Evolutionary conservation across 2,888 invertebrate species (phyloP).

Genomic region (Leptura quadrifasciata): DNA sequence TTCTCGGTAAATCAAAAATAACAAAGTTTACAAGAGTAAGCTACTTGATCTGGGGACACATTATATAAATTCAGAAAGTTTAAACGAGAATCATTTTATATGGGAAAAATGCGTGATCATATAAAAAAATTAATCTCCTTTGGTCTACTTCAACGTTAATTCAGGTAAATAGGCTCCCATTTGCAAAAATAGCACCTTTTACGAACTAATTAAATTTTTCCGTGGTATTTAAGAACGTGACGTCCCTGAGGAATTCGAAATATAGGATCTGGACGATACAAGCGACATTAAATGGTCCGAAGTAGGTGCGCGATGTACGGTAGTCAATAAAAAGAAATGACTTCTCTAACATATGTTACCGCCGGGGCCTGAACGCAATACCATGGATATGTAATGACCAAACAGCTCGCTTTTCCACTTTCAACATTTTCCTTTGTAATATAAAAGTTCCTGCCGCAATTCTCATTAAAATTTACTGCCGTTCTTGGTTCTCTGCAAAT

Average conservation of each 20-base stretch:
- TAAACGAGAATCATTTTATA: too few relatives aligned
- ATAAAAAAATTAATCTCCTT: background rate
- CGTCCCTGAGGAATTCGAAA: background rate
- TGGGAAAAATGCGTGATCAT: too few relatives aligned
- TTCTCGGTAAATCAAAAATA: too few relatives aligned
- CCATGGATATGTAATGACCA: slow-evolving; percentile 61
- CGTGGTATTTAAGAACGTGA: background rate
- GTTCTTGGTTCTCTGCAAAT: slow-evolving; percentile 36
- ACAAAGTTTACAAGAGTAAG: too few relatives aligned
- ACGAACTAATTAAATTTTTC: too few relatives aligned
- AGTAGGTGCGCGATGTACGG: slow-evolving; percentile 65
- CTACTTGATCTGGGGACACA: too few relatives aligned
- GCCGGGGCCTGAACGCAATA: slow-evolving; percentile 60
- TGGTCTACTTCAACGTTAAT: background rate
- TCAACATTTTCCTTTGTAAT: slow-evolving; percentile 49
- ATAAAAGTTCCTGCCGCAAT: slow-evolving; percentile 53
- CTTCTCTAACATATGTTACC: slow-evolving; percentile 68
- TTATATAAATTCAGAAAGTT: too few relatives aligned
- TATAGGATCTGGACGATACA: slow-evolving; percentile 9
- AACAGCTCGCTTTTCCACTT: slow-evolving; percentile 53
- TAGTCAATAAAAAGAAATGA: slow-evolving; percentile 69
- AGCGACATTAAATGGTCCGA: slow-evolving; percentile 27
- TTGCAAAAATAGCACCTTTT: background rate
- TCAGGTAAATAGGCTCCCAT: background rate
- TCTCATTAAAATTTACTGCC: slow-evolving; percentile 57